A percentile compares a stretch with the other conserved stretches of the same genome.
Conservation (phyloP, 1,140 invertebrate genomes). For the Lasaia peninsularis region DNA sequence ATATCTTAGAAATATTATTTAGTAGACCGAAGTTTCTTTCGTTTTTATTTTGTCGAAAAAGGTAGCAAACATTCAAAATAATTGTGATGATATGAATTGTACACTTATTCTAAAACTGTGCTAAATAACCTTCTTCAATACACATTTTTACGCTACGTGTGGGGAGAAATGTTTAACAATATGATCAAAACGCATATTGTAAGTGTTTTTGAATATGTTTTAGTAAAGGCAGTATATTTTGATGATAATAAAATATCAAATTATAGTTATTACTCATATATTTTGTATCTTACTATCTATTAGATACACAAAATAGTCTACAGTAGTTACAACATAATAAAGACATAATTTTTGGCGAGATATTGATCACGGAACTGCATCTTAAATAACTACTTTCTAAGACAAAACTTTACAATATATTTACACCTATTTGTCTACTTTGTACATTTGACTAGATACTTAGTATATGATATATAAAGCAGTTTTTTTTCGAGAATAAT, state of each 20-base stretch:
- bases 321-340: slow-evolving; percentile 38
- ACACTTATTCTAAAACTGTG: too few species aligned
- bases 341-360: slow-evolving; percentile 41
- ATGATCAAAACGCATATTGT: not conserved
- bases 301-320: slow-evolving; percentile 52
- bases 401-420: slow-evolving; percentile 51
- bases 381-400: slow-evolving; percentile 35
- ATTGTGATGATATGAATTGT: too few species aligned
- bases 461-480: slow-evolving; percentile 34
- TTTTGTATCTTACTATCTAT: slow-evolving; percentile 40
- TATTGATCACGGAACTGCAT: slow-evolving; percentile 36
- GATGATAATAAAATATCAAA: slow-evolving; percentile 17
- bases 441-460: slow-evolving; percentile 72
- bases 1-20: too few species aligned
- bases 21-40: too few species aligned
- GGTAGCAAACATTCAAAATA: too few species aligned
- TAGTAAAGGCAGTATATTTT: not conserved
- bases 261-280: slow-evolving; percentile 43
- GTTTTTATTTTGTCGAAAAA: too few species aligned
- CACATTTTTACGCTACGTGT: too few species aligned
- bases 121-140: too few species aligned
- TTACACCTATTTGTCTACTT: slow-evolving; percentile 56
- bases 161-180: too few species aligned
- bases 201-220: not conserved
- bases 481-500: slow-evolving; percentile 19